Percentiles rank a stretch among this genome's conserved stretches.
These are phyloP conservation scores for Grammomys dolichurus DNA, from an alignment of 2,113 vertebrate genomes.

Conservation along the genomic window DNA sequence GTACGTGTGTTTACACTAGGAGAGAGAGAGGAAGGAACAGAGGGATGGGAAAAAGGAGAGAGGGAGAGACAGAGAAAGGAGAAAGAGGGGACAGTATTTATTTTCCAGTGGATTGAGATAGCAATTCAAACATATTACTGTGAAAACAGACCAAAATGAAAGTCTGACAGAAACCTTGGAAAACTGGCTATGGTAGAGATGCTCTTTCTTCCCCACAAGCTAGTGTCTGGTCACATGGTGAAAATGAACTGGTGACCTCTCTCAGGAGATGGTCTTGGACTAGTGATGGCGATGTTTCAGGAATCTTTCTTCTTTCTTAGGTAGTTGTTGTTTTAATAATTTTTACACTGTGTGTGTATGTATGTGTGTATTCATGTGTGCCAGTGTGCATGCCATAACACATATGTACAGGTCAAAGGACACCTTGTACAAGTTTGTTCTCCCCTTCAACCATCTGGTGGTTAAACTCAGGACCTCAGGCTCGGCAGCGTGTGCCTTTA, in stretches of 20 bases:
- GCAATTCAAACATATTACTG: constrained; percentile 38
- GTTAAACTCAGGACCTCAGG: not conserved
- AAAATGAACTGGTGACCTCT: not conserved
- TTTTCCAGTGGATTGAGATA: constrained; percentile 53
- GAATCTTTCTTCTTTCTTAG: constrained; percentile 7
- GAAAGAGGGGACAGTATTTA: not conserved
- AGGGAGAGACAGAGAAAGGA: too few relatives aligned
- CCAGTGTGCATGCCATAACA: not conserved
- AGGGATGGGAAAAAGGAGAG: not conserved
- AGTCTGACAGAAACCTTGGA: constrained; percentile 2
- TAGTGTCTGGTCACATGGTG: not conserved
- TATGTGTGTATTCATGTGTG: too few relatives aligned
- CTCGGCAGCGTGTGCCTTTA: not conserved
- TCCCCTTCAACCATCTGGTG: not conserved
- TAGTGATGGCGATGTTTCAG: not conserved
- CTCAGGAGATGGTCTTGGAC: not conserved
- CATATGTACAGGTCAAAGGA: not conserved
- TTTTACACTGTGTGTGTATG: not conserved
- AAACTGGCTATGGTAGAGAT: not conserved
- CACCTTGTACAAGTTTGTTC: not conserved
- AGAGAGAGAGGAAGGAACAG: not conserved
- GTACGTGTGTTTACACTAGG: not conserved
- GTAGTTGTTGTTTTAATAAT: not conserved
- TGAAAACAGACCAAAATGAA: constrained; percentile 49
- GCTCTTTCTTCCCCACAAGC: not conserved